Conservation (phyloP, 2,113 vertebrate species). For the Pelecanoides urinatrix region DNA sequence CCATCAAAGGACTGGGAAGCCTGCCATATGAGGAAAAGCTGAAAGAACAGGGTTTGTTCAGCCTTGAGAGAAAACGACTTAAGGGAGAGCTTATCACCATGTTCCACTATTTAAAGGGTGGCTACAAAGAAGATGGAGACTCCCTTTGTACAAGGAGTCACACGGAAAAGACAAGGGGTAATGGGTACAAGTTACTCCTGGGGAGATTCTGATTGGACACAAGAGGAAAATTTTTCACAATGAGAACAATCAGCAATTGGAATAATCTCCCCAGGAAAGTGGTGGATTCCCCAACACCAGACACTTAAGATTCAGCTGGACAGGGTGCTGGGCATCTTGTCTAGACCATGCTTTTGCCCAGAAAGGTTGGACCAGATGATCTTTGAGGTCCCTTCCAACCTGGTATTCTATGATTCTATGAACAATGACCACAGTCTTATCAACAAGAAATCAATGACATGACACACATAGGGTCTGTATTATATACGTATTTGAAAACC, state of each 20-base stretch:
- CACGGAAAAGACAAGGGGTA: neutral
- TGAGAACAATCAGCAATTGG: too few relatives aligned
- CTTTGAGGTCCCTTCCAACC: neutral
- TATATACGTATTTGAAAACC: neutral
- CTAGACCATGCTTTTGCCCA: neutral
- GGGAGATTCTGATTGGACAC: too few relatives aligned
- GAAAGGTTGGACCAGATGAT: neutral
- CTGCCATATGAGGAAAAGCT: neutral
- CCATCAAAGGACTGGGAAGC: neutral
- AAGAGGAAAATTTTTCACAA: too few relatives aligned
- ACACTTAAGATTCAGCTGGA: neutral
- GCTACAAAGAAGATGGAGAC: neutral
- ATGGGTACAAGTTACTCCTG: neutral
- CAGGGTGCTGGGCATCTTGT: neutral
- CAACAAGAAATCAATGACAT: neutral
- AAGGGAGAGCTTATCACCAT: too few relatives aligned
- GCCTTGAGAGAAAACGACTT: too few relatives aligned
- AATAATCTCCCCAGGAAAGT: too few relatives aligned
- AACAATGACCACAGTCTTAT: neutral
- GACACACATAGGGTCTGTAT: neutral
- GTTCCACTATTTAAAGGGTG: too few relatives aligned
- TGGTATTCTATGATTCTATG: fast-evolving
- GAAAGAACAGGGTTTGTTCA: too few relatives aligned
- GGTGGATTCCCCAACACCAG: too few relatives aligned
- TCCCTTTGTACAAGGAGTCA: neutral